Percentiles rank a stretch among this genome's conserved stretches.
These are phyloP conservation scores for Meloidogyne floridensis DNA, from an alignment of 1,140 invertebrate species.

Conservation along the genomic window DNA sequence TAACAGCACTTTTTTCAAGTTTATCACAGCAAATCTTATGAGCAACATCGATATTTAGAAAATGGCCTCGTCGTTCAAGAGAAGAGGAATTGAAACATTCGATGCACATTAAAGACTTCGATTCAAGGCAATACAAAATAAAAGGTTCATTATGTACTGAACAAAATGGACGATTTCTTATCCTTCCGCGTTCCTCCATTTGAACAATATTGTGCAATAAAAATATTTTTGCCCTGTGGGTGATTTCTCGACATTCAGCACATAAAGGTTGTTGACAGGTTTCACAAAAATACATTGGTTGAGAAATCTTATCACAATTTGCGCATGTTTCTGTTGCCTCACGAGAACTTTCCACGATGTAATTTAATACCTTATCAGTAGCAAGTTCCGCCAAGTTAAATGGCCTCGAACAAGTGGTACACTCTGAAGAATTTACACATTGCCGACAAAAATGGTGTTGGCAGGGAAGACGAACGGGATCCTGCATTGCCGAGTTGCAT, in stretches of 20 bases:
- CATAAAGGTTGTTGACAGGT: constrained; percentile 65
- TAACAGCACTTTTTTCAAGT: constrained; percentile 54
- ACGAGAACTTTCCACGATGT: constrained; percentile 56
- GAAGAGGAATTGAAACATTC: constrained; percentile 62
- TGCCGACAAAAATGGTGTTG: constrained; percentile 41
- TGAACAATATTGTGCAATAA: constrained; percentile 52
- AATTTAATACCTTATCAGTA: constrained; percentile 40
- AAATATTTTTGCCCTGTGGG: constrained; percentile 64
- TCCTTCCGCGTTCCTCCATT: constrained; percentile 56
- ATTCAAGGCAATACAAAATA: constrained; percentile 57
- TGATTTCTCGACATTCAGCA: constrained; percentile 44
- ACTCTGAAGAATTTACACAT: constrained; percentile 15
- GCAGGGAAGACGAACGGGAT: constrained; percentile 38
- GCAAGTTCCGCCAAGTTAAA: constrained; percentile 10
- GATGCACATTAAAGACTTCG: constrained; percentile 59
- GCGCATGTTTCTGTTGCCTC: constrained; percentile 60
- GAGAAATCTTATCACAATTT: constrained; percentile 61
- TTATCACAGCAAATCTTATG: constrained; percentile 61
- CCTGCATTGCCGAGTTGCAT: constrained; percentile 23
- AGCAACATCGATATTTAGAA: constrained; percentile 60
- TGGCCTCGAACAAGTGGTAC: constrained; percentile 15
- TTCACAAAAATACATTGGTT: constrained; percentile 65
- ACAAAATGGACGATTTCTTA: constrained; percentile 43
- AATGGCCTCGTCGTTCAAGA: constrained; percentile 40
- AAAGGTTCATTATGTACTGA: constrained; percentile 57